Conservation (phyloP, 2,797 vertebrate species). For the Gambusia yucatana region DNA sequence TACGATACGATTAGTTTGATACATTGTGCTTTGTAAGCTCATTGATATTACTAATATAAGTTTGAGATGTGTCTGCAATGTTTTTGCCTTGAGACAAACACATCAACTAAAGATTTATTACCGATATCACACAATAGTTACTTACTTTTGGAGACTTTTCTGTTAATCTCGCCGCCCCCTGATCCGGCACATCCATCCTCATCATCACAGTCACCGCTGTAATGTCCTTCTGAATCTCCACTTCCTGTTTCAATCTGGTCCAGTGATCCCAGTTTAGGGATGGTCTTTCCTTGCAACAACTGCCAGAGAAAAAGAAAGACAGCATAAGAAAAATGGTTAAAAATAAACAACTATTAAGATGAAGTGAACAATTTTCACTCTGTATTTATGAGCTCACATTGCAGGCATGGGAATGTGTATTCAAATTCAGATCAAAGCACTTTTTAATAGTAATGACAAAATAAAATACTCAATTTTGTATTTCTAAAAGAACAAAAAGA, state of each 20-base stretch:
- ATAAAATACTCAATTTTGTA: conserved; percentile 1
- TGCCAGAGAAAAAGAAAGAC: conserved; percentile 41
- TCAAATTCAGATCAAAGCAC: conserved; percentile 25
- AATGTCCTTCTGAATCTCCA: conserved; percentile 76
- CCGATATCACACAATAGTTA: conserved; percentile 35
- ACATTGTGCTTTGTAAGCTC: not conserved
- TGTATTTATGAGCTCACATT: not conserved
- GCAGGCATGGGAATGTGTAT: conserved; percentile 7
- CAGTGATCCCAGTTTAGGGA: conserved; percentile 82
- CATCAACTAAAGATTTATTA: not conserved
- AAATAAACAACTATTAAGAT: not conserved
- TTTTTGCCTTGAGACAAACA: not conserved
- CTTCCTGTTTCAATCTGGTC: conserved; percentile 86
- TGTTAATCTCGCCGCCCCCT: conserved; percentile 81
- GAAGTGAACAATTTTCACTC: not conserved
- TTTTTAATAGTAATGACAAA: conserved; percentile 23
- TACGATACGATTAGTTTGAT: not conserved
- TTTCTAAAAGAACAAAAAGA: not conserved
- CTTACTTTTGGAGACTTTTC: conserved; percentile 83
- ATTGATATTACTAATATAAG: not conserved
- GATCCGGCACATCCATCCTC: conserved; percentile 89
- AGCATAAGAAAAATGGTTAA: not conserved
- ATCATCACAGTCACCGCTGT: conserved; percentile 91
- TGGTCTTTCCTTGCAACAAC: conserved; percentile 86
- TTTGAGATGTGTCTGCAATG: conserved; percentile 1